Percentiles rank a stretch among this genome's conserved stretches.
Evolutionary conservation across 2,888 invertebrate species (phyloP).

Genomic region (Amiota communis): DNA sequence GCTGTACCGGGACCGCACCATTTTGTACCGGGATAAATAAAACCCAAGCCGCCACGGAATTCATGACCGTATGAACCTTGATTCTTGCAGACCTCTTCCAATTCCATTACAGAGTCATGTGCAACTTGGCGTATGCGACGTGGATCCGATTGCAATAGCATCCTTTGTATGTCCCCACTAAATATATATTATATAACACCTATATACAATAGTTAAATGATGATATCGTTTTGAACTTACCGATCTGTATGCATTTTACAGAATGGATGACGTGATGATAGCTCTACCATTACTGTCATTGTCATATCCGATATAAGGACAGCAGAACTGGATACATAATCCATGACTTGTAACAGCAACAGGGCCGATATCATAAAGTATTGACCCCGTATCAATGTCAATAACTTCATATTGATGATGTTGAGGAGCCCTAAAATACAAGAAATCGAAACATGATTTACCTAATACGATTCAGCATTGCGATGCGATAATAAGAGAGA

Average conservation of each 20-base stretch:
- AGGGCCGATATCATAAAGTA: constrained; percentile 35
- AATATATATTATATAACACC: background rate
- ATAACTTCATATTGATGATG: constrained; percentile 36
- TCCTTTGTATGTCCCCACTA: constrained; percentile 77
- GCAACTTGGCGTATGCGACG: constrained; percentile 77
- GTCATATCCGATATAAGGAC: constrained; percentile 78
- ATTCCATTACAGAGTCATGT: constrained; percentile 76
- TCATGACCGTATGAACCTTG: constrained; percentile 69
- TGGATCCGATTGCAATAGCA: constrained; percentile 77
- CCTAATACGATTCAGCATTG: too few relatives aligned
- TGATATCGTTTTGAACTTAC: constrained; percentile 61
- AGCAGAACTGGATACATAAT: constrained; percentile 62
- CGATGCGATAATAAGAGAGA: too few relatives aligned
- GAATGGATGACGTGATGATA: constrained; percentile 77
- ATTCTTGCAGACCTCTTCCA: constrained; percentile 76
- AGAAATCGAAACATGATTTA: too few relatives aligned
- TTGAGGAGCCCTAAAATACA: constrained; percentile 38
- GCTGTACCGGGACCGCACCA: constrained; percentile 85
- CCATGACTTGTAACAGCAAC: constrained; percentile 44
- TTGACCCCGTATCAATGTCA: constrained; percentile 20
- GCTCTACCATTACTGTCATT: constrained; percentile 79
- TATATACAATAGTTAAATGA: background rate
- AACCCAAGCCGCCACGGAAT: constrained; percentile 74
- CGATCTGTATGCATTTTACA: constrained; percentile 78
- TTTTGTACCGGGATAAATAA: constrained; percentile 81